phyloP scores from a whole-genome alignment of 2,888 invertebrate species.

The Willowsia nigromaculata region DNA sequence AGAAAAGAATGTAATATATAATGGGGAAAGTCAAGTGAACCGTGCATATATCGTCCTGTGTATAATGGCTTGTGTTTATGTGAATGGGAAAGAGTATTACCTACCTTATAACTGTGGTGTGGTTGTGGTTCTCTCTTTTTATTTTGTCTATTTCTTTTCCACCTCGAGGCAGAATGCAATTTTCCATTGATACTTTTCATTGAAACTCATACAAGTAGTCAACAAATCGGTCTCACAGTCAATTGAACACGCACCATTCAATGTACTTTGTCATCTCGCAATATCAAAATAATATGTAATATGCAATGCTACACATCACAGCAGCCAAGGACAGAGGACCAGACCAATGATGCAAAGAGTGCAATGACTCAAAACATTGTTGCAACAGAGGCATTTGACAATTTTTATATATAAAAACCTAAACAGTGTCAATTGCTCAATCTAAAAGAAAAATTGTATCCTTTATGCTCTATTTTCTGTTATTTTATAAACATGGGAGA shows the following conservation, averaged over 20 bases:
- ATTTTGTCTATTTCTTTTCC: conserved; percentile 16
- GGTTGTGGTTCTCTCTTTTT: not conserved
- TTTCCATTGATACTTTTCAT: conserved; percentile 57
- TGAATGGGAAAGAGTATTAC: not conserved
- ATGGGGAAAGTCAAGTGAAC: conserved; percentile 66
- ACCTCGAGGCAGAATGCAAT: conserved; percentile 46
- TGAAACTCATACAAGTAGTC: conserved; percentile 29
- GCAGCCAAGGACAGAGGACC: not conserved
- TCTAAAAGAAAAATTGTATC: not conserved
- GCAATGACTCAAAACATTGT: conserved; percentile 13
- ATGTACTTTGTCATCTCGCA: not conserved
- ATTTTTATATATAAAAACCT: not conserved
- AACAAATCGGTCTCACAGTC: conserved; percentile 70
- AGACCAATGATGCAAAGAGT: not conserved
- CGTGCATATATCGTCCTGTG: conserved; percentile 30
- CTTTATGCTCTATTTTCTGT: not conserved
- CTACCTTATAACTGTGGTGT: not conserved
- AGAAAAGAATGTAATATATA: conserved; percentile 51
- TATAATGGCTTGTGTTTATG: conserved; percentile 22
- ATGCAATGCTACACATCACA: not conserved
- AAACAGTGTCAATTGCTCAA: conserved; percentile 32
- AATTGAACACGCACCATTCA: conserved; percentile 66
- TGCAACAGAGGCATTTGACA: not conserved
- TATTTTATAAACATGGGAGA: not conserved
- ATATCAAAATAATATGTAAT: not conserved